Conservation (phyloP, 2,113 vertebrate genomes). For the Tautogolabrus adspersus region DNA sequence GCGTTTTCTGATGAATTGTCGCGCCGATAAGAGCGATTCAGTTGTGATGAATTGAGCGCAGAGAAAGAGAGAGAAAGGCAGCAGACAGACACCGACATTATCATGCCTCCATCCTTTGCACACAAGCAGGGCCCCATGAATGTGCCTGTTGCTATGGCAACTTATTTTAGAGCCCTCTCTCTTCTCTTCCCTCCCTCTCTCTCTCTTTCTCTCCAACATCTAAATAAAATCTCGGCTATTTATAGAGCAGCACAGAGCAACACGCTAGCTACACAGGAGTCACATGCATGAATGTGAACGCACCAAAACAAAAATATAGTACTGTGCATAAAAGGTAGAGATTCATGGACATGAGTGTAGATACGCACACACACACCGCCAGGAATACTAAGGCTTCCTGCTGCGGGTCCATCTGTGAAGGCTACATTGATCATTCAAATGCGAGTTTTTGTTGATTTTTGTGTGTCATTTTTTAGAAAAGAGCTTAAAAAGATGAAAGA, state of each 20-base stretch:
- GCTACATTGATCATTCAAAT: slow-evolving; percentile 26
- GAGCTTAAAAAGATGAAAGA: not conserved
- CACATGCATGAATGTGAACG: slow-evolving; percentile 39
- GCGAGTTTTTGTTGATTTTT: not conserved
- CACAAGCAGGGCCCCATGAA: slow-evolving; percentile 68
- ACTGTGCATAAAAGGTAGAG: not conserved
- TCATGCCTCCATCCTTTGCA: slow-evolving; percentile 65
- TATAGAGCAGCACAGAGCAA: slow-evolving; percentile 72
- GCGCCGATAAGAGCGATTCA: slow-evolving; percentile 9
- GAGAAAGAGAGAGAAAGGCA: not conserved
- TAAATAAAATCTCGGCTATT: slow-evolving; percentile 84
- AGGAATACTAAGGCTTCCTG: slow-evolving; percentile 2
- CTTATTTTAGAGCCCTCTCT: slow-evolving; percentile 66
- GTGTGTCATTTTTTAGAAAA: not conserved
- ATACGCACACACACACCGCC: not conserved
- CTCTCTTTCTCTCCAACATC: slow-evolving; percentile 64
- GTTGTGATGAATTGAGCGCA: not conserved
- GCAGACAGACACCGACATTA: slow-evolving; percentile 52
- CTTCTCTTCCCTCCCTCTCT: slow-evolving; percentile 18
- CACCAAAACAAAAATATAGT: slow-evolving; percentile 34
- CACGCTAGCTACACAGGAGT: slow-evolving; percentile 48
- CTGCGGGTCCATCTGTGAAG: slow-evolving; percentile 67
- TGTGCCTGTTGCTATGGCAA: slow-evolving; percentile 85
- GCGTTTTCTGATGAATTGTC: not conserved
- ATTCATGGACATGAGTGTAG: not conserved